Conservation (phyloP, 64 coral and sea anemone genomes). For the Dendrophyllia cribrosa region DNA sequence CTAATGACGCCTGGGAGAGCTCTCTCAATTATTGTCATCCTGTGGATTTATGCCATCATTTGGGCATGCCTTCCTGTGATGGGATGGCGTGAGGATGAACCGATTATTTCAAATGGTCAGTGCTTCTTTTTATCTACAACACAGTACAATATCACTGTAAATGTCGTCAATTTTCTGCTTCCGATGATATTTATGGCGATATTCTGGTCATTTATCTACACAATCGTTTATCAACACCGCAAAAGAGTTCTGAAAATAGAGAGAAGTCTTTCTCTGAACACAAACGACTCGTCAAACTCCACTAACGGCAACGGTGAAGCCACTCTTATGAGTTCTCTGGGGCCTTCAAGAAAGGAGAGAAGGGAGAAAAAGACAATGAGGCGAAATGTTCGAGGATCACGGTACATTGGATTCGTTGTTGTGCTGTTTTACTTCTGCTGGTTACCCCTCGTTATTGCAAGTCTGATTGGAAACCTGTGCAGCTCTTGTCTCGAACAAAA, state of each 20-base stretch:
- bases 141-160: slow-evolving; percentile 61
- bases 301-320: slow-evolving; percentile 71
- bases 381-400: slow-evolving; percentile 74
- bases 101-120: background rate
- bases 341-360: slow-evolving; percentile 17
- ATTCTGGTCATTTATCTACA: slow-evolving; percentile 83
- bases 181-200: slow-evolving; percentile 90
- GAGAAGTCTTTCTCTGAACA: slow-evolving; percentile 78
- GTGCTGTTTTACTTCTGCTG: slow-evolving; percentile 88
- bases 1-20: slow-evolving; percentile 76
- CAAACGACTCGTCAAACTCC: slow-evolving; percentile 70
- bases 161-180: slow-evolving; percentile 79
- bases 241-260: slow-evolving; percentile 83
- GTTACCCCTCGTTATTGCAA: slow-evolving; percentile 53
- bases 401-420: slow-evolving; percentile 93
- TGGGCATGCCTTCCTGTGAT: slow-evolving; percentile 69
- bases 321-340: slow-evolving; percentile 6
- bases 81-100: slow-evolving; percentile 31
- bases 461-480: slow-evolving; percentile 29
- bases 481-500: background rate
- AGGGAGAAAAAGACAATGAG: slow-evolving; percentile 68
- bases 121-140: slow-evolving; percentile 44
- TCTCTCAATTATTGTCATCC: slow-evolving; percentile 24
- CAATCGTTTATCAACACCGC: slow-evolving; percentile 81
- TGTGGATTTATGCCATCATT: slow-evolving; percentile 83